Percentiles rank a stretch among this genome's conserved stretches.
phyloP scores from a whole-genome alignment of 2,797 vertebrate species.

The Dryobates pubescens region DNA sequence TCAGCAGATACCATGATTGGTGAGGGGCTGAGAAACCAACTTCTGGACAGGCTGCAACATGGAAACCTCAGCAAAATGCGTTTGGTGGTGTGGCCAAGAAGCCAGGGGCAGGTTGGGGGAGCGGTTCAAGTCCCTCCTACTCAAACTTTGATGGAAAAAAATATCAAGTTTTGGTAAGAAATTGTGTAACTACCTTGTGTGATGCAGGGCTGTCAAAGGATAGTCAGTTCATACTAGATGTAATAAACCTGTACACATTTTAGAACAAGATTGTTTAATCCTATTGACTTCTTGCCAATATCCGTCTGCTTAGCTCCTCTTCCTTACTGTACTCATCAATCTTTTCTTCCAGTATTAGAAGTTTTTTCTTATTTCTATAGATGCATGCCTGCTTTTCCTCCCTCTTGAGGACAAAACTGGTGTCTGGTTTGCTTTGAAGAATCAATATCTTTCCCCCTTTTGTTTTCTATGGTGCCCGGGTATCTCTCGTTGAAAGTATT shows the following conservation, averaged over 20 bases:
- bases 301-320: not conserved
- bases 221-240: not conserved
- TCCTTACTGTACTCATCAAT: not conserved
- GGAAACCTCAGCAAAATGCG: not conserved
- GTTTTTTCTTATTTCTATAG: not conserved
- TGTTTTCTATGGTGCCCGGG: not conserved
- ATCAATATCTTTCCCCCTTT: not conserved
- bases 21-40: not conserved
- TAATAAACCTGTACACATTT: not conserved
- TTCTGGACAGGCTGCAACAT: not conserved
- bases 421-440: not conserved
- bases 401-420: not conserved
- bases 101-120: not conserved
- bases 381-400: not conserved
- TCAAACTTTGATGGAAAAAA: not conserved
- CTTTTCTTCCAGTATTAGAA: not conserved
- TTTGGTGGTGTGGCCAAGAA: not conserved
- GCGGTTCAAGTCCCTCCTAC: not conserved
- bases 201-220: not conserved
- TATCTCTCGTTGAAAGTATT: not conserved
- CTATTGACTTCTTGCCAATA: not conserved
- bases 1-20: not conserved
- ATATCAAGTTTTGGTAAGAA: not conserved
- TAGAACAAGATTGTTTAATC: not conserved
- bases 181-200: not conserved